phyloP scores from a whole-genome alignment of 2,888 invertebrate species.

The Latheticus oryzae region DNA sequence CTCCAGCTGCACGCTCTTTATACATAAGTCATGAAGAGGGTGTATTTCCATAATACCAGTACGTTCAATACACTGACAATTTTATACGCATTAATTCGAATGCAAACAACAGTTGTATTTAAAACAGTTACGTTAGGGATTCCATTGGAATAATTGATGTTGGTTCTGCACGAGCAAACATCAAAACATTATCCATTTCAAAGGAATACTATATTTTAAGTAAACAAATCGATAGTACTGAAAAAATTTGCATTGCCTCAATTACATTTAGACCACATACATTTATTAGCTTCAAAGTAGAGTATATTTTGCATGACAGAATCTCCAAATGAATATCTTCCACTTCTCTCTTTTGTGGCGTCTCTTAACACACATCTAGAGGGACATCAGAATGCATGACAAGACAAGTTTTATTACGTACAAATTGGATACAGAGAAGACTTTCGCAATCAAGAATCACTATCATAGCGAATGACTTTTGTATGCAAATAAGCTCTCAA shows the following conservation, averaged over 20 bases:
- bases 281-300: constrained; percentile 8
- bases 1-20: constrained; percentile 29
- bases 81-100: constrained; percentile 37
- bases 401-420: constrained; percentile 28
- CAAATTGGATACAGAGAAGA: constrained; percentile 28
- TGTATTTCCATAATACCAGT: constrained; percentile 38
- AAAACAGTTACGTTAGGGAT: constrained; percentile 24
- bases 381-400: constrained; percentile 29
- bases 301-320: constrained; percentile 6
- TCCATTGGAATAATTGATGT: constrained; percentile 31
- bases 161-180: constrained; percentile 34
- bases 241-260: too few species aligned
- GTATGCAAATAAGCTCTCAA: too few species aligned
- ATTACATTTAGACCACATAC: too few species aligned
- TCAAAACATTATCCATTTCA: constrained; percentile 35
- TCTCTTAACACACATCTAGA: constrained; percentile 3
- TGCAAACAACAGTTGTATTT: constrained; percentile 35
- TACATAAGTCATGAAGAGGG: constrained; percentile 41
- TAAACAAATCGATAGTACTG: constrained; percentile 24
- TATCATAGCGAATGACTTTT: constrained; percentile 21
- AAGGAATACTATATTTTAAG: constrained; percentile 33
- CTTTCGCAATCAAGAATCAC: constrained; percentile 12
- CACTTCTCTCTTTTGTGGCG: constrained; percentile 2
- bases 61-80: constrained; percentile 36
- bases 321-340: constrained; percentile 3